A percentile compares a stretch with the other conserved stretches of the same genome.
phyloP scores from a whole-genome alignment of 2,888 invertebrate genomes.

The Agonopterix alstromeriana region DNA sequence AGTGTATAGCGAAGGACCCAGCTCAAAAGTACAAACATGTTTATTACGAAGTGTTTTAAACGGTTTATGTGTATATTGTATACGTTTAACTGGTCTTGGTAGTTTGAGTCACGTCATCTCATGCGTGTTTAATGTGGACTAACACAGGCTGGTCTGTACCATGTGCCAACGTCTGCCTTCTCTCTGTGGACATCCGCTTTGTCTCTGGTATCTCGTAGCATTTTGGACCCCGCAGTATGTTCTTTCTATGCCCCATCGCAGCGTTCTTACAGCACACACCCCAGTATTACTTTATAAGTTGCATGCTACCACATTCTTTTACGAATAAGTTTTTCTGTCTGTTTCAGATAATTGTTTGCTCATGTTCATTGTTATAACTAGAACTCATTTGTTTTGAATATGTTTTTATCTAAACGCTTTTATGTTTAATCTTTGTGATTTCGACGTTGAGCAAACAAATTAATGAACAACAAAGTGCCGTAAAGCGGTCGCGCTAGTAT shows the following conservation, averaged over 20 bases:
- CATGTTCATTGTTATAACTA: conserved; percentile 5
- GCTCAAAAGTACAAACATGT: conserved; percentile 40
- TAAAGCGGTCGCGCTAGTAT: not conserved
- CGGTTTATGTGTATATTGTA: conserved; percentile 43
- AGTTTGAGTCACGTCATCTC: conserved; percentile 62
- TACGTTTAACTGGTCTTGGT: conserved; percentile 57
- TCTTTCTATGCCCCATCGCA: conserved; percentile 49
- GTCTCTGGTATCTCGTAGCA: conserved; percentile 62
- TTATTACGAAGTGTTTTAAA: conserved; percentile 38
- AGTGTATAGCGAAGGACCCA: conserved; percentile 40
- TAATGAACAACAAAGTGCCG: conserved; percentile 44
- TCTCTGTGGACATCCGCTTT: conserved; percentile 62
- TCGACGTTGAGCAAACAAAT: conserved; percentile 32
- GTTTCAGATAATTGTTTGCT: conserved; percentile 22
- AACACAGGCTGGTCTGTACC: conserved; percentile 52
- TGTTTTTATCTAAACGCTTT: not conserved
- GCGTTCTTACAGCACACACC: conserved; percentile 58
- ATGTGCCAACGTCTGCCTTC: conserved; percentile 43
- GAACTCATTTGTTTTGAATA: not conserved
- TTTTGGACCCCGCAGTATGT: conserved; percentile 63
- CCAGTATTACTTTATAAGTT: conserved; percentile 47
- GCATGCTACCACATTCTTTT: conserved; percentile 56
- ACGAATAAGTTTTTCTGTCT: conserved; percentile 36
- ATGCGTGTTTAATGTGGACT: conserved; percentile 64
- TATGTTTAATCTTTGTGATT: conserved; percentile 8